phyloP scores from a whole-genome alignment of 2,797 vertebrate genomes.

The Morus bassanus region DNA sequence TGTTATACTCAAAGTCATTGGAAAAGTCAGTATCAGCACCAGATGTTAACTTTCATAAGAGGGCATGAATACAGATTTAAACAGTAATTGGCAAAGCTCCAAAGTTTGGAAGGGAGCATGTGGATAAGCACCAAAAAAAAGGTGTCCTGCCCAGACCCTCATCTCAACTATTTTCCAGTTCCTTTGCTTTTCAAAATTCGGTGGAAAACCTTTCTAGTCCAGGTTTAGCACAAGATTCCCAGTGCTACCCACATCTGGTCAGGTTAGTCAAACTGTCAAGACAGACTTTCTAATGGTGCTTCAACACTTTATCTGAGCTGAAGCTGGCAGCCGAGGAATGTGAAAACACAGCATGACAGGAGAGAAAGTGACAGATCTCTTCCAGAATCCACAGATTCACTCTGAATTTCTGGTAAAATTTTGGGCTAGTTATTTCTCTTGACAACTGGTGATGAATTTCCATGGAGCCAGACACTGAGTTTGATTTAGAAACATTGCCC shows the following conservation, averaged over 20 bases:
- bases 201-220: not conserved
- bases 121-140: not conserved
- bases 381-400: not conserved
- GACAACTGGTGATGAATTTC: constrained; percentile 35
- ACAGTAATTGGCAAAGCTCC: not conserved
- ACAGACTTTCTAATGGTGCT: not conserved
- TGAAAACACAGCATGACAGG: constrained; percentile 9
- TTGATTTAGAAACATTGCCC: constrained; percentile 17
- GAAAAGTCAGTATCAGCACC: constrained; percentile 37
- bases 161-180: not conserved
- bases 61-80: constrained; percentile 19
- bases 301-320: not conserved
- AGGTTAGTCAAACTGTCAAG: not conserved
- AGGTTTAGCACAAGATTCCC: not conserved
- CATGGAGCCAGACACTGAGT: not conserved
- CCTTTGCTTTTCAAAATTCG: not conserved
- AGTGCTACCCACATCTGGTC: not conserved
- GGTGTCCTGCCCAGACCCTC: not conserved
- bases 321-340: not conserved
- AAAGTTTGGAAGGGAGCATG: not conserved
- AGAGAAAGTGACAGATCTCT: constrained; percentile 2
- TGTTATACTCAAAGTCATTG: constrained; percentile 13
- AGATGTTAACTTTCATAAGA: constrained; percentile 20
- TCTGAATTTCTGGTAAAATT: constrained; percentile 18
- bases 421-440: not conserved